Percentiles rank a stretch among this genome's conserved stretches.
These are phyloP conservation scores for Paedocypris sp. DNA, from an alignment of 2,113 vertebrate species.

Conservation along the genomic window DNA sequence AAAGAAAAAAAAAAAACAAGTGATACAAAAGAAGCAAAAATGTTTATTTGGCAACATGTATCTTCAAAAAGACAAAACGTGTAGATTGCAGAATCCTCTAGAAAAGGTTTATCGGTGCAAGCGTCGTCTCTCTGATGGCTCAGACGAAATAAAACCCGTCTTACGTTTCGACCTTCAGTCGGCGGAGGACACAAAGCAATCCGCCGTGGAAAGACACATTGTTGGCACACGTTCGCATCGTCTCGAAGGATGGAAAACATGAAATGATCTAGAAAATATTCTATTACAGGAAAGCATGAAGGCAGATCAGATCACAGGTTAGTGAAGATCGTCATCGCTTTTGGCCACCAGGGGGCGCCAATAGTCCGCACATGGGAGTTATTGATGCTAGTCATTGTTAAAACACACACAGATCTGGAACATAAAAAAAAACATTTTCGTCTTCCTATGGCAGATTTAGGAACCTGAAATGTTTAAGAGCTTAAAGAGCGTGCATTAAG, in stretches of 20 bases:
- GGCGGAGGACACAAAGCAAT: neutral
- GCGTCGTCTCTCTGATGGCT: no score
- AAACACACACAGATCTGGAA: no score
- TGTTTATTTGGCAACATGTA: constrained; percentile 56
- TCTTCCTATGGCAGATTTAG: no score
- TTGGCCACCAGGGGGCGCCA: neutral
- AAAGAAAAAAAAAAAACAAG: neutral
- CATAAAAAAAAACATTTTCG: neutral
- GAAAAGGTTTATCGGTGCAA: no score
- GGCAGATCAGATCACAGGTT: constrained; percentile 12
- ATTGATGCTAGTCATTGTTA: no score
- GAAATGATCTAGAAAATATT: constrained; percentile 39
- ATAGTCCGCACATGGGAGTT: neutral
- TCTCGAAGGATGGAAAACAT: constrained; percentile 37
- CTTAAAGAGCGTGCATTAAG: neutral
- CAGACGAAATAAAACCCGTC: constrained; percentile 4
- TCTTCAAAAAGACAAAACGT: constrained; percentile 30
- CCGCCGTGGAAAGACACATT: neutral
- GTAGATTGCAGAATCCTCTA: constrained; percentile 45
- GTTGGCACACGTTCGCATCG: constrained; percentile 22
- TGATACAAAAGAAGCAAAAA: constrained; percentile 42
- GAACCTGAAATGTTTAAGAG: neutral
- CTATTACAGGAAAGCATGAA: constrained; percentile 11
- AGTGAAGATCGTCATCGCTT: neutral
- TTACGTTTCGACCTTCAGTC: neutral